Evolutionary conservation across 2,888 invertebrate species (phyloP).

Genomic region (Drosophila picticornis): DNA sequence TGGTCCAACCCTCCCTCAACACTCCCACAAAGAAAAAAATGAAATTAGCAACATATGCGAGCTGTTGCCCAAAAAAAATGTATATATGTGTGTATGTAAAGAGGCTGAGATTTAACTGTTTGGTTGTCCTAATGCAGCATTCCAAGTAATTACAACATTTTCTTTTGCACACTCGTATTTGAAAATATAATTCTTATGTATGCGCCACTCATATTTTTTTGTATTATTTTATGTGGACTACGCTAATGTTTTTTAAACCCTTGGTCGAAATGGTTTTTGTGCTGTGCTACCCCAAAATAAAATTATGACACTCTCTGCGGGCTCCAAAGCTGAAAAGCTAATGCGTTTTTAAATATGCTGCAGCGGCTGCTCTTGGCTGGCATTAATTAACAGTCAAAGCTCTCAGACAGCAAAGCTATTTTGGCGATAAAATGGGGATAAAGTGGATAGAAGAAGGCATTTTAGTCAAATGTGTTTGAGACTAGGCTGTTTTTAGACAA

Average conservation of each 20-base stretch:
- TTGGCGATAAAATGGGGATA: neutral
- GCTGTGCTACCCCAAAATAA: conserved; percentile 24
- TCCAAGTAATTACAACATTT: conserved; percentile 70
- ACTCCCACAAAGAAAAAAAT: conserved; percentile 13
- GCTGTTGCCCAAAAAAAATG: conserved; percentile 29
- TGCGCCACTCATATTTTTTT: conserved; percentile 15
- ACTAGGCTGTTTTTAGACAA: neutral
- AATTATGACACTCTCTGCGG: conserved; percentile 50
- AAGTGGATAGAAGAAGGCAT: neutral
- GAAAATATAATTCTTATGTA: conserved; percentile 46
- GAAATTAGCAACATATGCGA: conserved; percentile 78
- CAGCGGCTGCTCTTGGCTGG: conserved; percentile 62
- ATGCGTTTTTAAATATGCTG: conserved; percentile 80
- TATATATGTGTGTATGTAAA: neutral
- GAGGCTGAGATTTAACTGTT: conserved; percentile 10
- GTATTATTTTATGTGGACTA: conserved; percentile 36
- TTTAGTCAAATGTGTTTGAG: conserved; percentile 16
- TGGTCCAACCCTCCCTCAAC: neutral
- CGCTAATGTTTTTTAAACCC: conserved; percentile 48
- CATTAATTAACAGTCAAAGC: conserved; percentile 70
- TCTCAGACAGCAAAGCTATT: conserved; percentile 11
- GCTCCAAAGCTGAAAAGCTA: conserved; percentile 45
- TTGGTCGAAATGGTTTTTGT: conserved; percentile 43
- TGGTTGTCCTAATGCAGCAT: conserved; percentile 33
- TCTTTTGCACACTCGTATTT: conserved; percentile 29